Conservation (phyloP, 2,113 vertebrate species). For the Arizona elegans region DNA sequence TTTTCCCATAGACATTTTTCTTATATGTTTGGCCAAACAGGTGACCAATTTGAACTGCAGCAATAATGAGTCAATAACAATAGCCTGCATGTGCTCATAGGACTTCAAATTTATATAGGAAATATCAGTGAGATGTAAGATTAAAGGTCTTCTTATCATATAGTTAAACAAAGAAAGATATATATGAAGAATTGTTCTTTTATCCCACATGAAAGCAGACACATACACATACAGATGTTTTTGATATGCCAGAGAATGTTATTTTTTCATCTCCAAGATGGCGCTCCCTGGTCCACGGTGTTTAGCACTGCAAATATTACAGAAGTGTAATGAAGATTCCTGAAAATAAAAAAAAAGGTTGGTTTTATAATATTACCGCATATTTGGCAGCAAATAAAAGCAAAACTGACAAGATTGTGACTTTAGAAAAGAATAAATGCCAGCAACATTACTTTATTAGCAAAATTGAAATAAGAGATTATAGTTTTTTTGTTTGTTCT, state of each 20-base stretch:
- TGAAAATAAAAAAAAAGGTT: conserved; percentile 54
- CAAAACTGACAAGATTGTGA: conserved; percentile 1
- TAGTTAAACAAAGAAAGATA: conserved; percentile 12
- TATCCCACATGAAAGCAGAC: background rate
- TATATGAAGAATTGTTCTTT: conserved; percentile 3
- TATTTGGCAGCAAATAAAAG: background rate
- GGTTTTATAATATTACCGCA: background rate
- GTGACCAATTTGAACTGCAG: background rate
- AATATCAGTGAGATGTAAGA: conserved; percentile 1
- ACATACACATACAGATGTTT: background rate
- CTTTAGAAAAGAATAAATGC: background rate
- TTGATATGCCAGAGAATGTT: conserved; percentile 24
- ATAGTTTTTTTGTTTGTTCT: background rate
- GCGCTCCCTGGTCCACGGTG: conserved; percentile 85
- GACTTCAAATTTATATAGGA: background rate
- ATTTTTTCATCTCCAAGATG: conserved; percentile 85
- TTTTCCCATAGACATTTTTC: conserved; percentile 5
- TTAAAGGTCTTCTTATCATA: background rate
- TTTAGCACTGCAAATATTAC: conserved; percentile 97
- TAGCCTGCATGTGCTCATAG: background rate
- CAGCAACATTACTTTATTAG: background rate
- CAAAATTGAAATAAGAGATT: background rate
- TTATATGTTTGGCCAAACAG: conserved; percentile 15
- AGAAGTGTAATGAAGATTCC: conserved; percentile 84
- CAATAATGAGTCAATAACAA: background rate